Base-by-base conservation (phyloP, 2,113 vertebrate genomes). In the Ia io region DNA sequence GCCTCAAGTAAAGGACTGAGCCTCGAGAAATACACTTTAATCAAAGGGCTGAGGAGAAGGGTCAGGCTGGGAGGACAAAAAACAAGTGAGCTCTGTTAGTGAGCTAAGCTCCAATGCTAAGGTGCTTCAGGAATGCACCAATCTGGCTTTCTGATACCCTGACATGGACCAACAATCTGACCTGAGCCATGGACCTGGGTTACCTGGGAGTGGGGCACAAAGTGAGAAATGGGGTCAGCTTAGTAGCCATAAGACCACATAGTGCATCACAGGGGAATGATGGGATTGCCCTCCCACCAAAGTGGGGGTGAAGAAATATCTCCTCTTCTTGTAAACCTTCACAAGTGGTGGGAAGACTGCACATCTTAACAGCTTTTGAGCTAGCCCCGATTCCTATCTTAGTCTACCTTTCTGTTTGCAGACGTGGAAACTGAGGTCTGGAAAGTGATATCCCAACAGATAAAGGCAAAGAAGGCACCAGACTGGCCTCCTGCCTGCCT, bases 141-240 rank as follows among this genome's bases (percentile, higher is more conserved):
- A 4, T 53, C 61, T 0, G 7, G 11, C n/a, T 61, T 42, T 42
- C 49, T 13, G 23, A 32, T 2, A 12, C 42, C 37, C 37, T 13
- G 30, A 12, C 8, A 0, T 0, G 9, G 61, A 63, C 25, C 3
- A 1, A 12, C 14, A 32, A 16, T 37, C 20, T 8, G 9, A 69
- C n/a, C 47, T 40, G 4, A 44, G 44, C 20, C 35, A 42, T 32
- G 49, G 25, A 35, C 4, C 42, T 44, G 44, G 71, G 35, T 59
- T 35, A 35, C 16, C 30, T 13, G 30, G 80, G 2, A 65, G n/a
- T 25, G 22, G 53, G 70, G 35, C 53, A 70, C 65, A n/a, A 51
- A 70, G 56, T 28, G 59, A 18, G 44, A 76, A 37, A 4, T 17
- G 37, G 78, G 16, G 37, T 53, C 5, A 1, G 7, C 14, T 84